Conservation (phyloP, 1,140 invertebrate genomes). For the Cecropterus lyciades region DNA sequence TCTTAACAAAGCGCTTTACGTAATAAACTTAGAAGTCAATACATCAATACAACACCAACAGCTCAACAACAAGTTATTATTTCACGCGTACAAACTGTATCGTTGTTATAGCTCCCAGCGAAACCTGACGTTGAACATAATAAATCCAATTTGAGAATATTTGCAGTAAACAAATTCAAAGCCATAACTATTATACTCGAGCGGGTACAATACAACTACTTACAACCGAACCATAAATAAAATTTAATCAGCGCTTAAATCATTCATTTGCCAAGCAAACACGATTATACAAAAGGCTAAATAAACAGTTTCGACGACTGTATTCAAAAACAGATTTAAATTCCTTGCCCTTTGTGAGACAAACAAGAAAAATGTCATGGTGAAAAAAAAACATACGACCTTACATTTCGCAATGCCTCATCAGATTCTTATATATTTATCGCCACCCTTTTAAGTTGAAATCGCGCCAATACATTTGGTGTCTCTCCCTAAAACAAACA, state of each 20-base stretch:
- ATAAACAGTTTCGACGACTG: slow-evolving; percentile 60
- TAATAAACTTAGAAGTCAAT: neutral
- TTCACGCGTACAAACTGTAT: slow-evolving; percentile 12
- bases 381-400: slow-evolving; percentile 56
- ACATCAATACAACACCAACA: neutral
- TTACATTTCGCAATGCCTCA: slow-evolving; percentile 69
- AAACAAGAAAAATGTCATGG: slow-evolving; percentile 71
- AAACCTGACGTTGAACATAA: slow-evolving; percentile 17
- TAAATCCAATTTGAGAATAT: slow-evolving; percentile 28
- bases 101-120: slow-evolving; percentile 26
- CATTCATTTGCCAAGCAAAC: slow-evolving; percentile 70
- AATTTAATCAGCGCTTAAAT: slow-evolving; percentile 65
- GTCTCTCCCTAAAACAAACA: slow-evolving; percentile 81
- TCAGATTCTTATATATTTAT: slow-evolving; percentile 77
- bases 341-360: slow-evolving; percentile 65
- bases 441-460: slow-evolving; percentile 69
- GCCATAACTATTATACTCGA: slow-evolving; percentile 20
- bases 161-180: slow-evolving; percentile 32
- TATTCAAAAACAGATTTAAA: slow-evolving; percentile 69
- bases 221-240: slow-evolving; percentile 53
- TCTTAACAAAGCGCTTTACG: neutral
- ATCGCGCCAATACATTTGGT: slow-evolving; percentile 74
- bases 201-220: slow-evolving; percentile 49
- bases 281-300: slow-evolving; percentile 59
- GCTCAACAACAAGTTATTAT: slow-evolving; percentile 7